phyloP scores from a whole-genome alignment of 2,797 vertebrate species.

The Schizothorax lantsangensis region DNA sequence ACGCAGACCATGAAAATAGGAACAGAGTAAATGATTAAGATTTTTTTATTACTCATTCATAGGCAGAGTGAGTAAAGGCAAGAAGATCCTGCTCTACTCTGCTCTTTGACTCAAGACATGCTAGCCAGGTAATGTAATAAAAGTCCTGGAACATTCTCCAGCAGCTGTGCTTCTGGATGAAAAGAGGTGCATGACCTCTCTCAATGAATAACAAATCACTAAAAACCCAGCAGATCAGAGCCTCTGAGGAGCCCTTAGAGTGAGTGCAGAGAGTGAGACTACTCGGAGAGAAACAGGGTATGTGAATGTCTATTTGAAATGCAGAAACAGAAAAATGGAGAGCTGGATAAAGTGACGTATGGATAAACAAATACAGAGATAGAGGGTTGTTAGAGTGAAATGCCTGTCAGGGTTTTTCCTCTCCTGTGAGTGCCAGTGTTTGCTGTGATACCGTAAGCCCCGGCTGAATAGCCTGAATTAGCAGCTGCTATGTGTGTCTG shows the following conservation, averaged over 20 bases:
- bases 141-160: background rate
- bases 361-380: constrained; percentile 37
- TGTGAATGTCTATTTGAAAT: background rate
- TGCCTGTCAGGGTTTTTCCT: constrained; percentile 59
- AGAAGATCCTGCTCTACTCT: background rate
- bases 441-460: constrained; percentile 73
- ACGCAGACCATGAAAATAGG: background rate
- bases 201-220: constrained; percentile 20
- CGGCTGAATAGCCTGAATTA: constrained; percentile 77
- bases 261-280: background rate
- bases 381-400: constrained; percentile 51
- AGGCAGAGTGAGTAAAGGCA: background rate
- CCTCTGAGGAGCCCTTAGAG: background rate
- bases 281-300: background rate
- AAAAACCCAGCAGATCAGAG: background rate
- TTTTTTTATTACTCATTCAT: background rate
- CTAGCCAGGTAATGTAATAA: constrained; percentile 9
- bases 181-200: constrained; percentile 12
- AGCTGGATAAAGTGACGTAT: background rate
- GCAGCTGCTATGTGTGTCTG: constrained; percentile 65
- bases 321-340: constrained; percentile 9
- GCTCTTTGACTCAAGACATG: constrained; percentile 11
- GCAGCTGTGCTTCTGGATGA: background rate
- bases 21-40: background rate
- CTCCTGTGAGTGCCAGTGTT: constrained; percentile 49